A percentile compares a stretch with the other conserved stretches of the same genome.
Conservation (phyloP, 1,140 invertebrate species). For the Asbolus verrucosus region DNA sequence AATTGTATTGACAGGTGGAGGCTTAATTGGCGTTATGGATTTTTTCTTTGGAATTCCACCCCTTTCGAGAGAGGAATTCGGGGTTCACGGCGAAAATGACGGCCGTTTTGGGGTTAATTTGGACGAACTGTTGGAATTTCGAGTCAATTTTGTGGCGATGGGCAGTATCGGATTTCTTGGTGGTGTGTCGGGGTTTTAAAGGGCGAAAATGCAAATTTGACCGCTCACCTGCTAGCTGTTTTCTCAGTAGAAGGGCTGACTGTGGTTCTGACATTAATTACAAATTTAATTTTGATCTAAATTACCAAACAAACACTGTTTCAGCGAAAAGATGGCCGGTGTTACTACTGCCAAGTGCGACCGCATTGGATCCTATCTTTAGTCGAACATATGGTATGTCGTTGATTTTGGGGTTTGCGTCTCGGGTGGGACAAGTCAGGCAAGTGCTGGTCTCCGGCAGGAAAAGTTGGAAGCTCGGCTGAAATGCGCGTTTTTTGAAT, state of each 20-base stretch:
- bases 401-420: slow-evolving; percentile 59
- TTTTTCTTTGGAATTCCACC: neutral
- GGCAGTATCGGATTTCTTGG: slow-evolving; percentile 17
- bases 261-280: slow-evolving; percentile 95
- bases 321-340: slow-evolving; percentile 73
- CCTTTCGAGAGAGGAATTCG: neutral
- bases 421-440: neutral
- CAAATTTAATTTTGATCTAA: slow-evolving; percentile 73
- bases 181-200: neutral
- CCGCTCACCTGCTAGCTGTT: slow-evolving; percentile 91
- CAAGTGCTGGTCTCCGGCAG: neutral
- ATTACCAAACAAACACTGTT: slow-evolving; percentile 72
- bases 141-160: neutral
- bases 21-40: no score
- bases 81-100: neutral
- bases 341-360: slow-evolving; percentile 61
- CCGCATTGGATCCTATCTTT: slow-evolving; percentile 59
- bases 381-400: slow-evolving; percentile 64
- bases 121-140: neutral
- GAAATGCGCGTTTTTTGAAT: no score
- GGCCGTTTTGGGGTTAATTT: neutral
- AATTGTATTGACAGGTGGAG: no score
- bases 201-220: neutral
- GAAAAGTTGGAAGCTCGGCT: neutral
- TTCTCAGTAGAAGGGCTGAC: slow-evolving; percentile 93